These are phyloP conservation scores for Himantopus leucocephalus DNA, from an alignment of 2,113 vertebrate genomes.

Conservation along the genomic window DNA sequence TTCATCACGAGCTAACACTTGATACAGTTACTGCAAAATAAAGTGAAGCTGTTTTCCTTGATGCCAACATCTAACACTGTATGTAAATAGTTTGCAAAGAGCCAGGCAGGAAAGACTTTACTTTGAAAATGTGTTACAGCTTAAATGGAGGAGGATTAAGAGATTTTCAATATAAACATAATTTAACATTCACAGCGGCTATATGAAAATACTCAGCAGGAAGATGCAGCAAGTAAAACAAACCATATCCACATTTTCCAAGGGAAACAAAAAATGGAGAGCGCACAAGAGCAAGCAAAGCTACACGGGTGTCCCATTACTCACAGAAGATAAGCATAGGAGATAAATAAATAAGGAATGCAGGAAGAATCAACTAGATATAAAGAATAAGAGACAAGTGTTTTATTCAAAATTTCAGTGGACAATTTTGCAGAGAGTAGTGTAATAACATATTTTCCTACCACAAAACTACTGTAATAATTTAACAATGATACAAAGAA, in stretches of 20 bases:
- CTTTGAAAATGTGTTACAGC: slow-evolving; percentile 51
- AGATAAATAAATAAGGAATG: slow-evolving; percentile 96
- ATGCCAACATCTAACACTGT: slow-evolving; percentile 57
- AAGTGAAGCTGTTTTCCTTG: slow-evolving; percentile 56
- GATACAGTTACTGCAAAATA: slow-evolving; percentile 68
- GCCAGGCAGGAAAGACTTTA: slow-evolving; percentile 63
- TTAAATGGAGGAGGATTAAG: slow-evolving; percentile 50
- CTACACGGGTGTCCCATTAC: slow-evolving; percentile 83
- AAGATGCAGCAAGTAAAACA: slow-evolving; percentile 74
- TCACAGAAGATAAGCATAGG: slow-evolving; percentile 95
- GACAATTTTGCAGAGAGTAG: slow-evolving; percentile 7
- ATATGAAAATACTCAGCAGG: slow-evolving; percentile 68
- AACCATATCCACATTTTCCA: slow-evolving; percentile 66
- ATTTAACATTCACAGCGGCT: slow-evolving; percentile 38
- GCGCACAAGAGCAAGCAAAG: slow-evolving; percentile 75
- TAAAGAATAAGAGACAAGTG: slow-evolving; percentile 87
- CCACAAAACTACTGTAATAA: background rate
- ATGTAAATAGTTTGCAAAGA: slow-evolving; percentile 49
- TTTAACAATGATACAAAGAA: background rate
- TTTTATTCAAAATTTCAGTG: slow-evolving; percentile 73
- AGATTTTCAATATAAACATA: slow-evolving; percentile 45
- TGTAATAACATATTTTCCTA: background rate
- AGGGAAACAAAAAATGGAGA: slow-evolving; percentile 55
- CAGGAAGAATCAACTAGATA: slow-evolving; percentile 91
- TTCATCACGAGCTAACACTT: slow-evolving; percentile 70